Conservation (phyloP, 2,888 invertebrate genomes). For the Stenolophus ochropezus region DNA sequence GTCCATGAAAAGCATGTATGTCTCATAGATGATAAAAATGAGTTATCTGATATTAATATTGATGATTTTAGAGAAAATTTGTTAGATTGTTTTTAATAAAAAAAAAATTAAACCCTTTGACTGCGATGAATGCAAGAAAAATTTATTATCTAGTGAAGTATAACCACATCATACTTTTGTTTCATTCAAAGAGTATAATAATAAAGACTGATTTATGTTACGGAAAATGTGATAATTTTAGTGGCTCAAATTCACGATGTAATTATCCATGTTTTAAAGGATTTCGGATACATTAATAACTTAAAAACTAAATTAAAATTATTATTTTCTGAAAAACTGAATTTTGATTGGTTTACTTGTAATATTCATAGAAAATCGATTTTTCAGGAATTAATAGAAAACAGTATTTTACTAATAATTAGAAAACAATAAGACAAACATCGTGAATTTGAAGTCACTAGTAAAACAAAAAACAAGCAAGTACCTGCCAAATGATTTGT, state of each 20-base stretch:
- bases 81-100: background rate
- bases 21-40: background rate
- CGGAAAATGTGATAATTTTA: background rate
- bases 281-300: background rate
- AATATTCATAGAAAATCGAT: no score
- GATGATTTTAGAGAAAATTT: background rate
- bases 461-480: no score
- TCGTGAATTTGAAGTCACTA: no score
- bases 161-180: slow-evolving; percentile 9
- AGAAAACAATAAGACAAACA: no score
- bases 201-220: slow-evolving; percentile 25
- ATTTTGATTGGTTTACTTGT: no score
- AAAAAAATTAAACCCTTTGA: slow-evolving; percentile 24
- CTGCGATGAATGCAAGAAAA: slow-evolving; percentile 1
- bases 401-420: no score
- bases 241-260: slow-evolving; percentile 13
- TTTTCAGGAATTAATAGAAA: no score
- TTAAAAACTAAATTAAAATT: slow-evolving; percentile 12
- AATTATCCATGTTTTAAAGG: background rate
- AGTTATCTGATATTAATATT: background rate
- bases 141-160: slow-evolving; percentile 12
- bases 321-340: no score
- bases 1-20: background rate
- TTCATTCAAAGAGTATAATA: slow-evolving; percentile 10
- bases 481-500: no score